Conservation (phyloP, 2,888 invertebrate species). For the Nomada lathburiana region DNA sequence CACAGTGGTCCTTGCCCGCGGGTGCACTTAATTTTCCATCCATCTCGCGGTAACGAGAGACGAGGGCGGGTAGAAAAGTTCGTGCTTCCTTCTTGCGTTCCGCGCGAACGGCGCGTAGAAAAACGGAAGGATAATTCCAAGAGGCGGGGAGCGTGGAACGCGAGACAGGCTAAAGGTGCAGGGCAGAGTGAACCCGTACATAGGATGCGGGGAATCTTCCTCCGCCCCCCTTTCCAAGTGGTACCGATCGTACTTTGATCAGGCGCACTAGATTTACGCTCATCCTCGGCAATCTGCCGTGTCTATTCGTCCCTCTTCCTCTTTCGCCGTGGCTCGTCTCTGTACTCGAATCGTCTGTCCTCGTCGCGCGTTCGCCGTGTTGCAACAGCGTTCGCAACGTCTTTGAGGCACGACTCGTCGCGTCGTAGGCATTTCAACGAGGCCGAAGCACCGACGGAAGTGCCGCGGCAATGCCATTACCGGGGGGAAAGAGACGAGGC, state of each 20-base stretch:
- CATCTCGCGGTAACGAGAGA: background rate
- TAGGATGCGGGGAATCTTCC: slow-evolving; percentile 60
- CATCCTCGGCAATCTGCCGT: slow-evolving; percentile 61
- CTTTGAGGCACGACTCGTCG: slow-evolving; percentile 62
- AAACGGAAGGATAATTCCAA: slow-evolving; percentile 42
- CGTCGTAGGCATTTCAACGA: slow-evolving; percentile 67
- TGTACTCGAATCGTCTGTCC: background rate
- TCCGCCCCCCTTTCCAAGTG: slow-evolving; percentile 62
- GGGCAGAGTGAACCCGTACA: slow-evolving; percentile 32
- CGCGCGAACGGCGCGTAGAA: background rate
- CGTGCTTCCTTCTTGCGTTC: slow-evolving; percentile 10
- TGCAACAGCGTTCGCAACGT: slow-evolving; percentile 51
- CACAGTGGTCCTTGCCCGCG: background rate
- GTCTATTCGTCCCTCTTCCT: slow-evolving; percentile 31
- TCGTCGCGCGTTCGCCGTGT: slow-evolving; percentile 21
- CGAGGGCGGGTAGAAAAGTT: background rate
- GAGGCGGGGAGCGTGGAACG: slow-evolving; percentile 10
- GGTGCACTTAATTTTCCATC: slow-evolving; percentile 26
- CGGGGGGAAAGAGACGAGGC: slow-evolving; percentile 51
- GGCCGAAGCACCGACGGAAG: slow-evolving; percentile 51
- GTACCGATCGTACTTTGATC: slow-evolving; percentile 78
- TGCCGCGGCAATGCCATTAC: slow-evolving; percentile 65
- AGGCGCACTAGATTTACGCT: slow-evolving; percentile 76
- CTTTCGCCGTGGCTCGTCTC: slow-evolving; percentile 2
- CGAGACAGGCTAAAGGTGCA: background rate